Evolutionary conservation across 2,113 vertebrate genomes (phyloP).

Genomic region (Ivindomyrus marchei): DNA sequence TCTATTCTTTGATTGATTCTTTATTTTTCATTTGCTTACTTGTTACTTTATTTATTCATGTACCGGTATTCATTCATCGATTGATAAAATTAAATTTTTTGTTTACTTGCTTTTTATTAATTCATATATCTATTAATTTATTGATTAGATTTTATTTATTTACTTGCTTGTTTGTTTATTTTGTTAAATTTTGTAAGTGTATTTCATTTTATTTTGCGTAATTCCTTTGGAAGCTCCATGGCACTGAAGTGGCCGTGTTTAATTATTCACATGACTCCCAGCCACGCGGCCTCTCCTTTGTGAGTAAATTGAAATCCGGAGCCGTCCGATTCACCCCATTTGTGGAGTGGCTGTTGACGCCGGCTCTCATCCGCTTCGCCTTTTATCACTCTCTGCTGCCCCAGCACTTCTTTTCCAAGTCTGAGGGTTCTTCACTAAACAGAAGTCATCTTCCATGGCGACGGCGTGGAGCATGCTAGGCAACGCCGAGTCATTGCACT

Average conservation of each 20-base stretch:
- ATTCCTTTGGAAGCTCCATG: not conserved
- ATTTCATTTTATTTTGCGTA: not conserved
- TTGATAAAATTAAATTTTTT: not conserved
- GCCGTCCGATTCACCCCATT: not conserved
- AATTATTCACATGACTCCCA: conserved; percentile 6
- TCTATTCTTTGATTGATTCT: not conserved
- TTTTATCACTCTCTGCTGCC: conserved; percentile 1
- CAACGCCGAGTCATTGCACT: not conserved
- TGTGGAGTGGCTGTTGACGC: conserved; percentile 17
- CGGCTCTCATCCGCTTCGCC: not conserved
- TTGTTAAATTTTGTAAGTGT: not conserved
- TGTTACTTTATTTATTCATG: not conserved
- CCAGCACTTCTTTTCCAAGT: not conserved
- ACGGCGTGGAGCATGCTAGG: too few relatives aligned
- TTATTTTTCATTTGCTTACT: not conserved
- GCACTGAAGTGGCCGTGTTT: not conserved
- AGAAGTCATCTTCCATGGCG: not conserved
- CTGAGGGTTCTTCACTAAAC: conserved; percentile 15
- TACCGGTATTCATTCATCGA: not conserved
- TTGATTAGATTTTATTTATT: not conserved
- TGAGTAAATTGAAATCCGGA: not conserved
- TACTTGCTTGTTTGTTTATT: not conserved
- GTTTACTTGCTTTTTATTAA: not conserved
- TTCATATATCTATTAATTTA: not conserved
- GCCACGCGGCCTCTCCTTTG: not conserved